Conservation (phyloP, 2,113 vertebrate genomes). For the Acinonyx jubatus region DNA sequence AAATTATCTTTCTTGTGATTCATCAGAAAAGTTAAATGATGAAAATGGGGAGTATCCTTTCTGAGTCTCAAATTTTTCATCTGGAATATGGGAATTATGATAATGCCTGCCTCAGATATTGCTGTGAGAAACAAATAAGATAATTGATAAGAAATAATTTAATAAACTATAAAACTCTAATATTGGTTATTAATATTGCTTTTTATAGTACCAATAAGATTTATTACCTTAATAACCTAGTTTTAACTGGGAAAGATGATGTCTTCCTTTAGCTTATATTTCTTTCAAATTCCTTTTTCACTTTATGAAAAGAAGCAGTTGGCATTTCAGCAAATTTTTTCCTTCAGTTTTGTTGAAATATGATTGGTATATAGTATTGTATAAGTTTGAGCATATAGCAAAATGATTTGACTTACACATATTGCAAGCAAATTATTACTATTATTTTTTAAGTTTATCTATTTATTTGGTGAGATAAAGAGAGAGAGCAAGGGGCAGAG, state of each 20-base stretch:
- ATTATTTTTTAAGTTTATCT: not conserved
- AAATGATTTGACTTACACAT: not conserved
- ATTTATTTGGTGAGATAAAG: not conserved
- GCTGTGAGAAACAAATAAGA: conserved; percentile 4
- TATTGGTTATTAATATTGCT: not conserved
- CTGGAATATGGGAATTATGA: conserved; percentile 10
- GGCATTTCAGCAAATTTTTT: conserved; percentile 17
- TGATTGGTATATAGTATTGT: not conserved
- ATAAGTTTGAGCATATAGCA: not conserved
- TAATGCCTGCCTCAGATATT: not conserved
- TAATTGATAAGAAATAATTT: conserved; percentile 4
- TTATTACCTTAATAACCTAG: not conserved
- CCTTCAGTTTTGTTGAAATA: not conserved
- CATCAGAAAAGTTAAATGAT: conserved; percentile 33
- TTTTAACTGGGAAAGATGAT: conserved; percentile 38
- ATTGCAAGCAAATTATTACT: not conserved
- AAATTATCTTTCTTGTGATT: conserved; percentile 1
- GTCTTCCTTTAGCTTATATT: not conserved
- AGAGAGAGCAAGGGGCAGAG: not conserved
- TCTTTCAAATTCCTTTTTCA: conserved; percentile 19
- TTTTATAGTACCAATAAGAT: not conserved
- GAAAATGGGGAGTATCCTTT: not conserved
- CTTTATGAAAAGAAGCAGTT: conserved; percentile 3
- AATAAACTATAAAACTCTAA: not conserved
- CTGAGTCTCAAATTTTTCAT: conserved; percentile 2